Base-by-base conservation (phyloP, 2,797 vertebrate species). In the Protonibea diacanthus region DNA sequence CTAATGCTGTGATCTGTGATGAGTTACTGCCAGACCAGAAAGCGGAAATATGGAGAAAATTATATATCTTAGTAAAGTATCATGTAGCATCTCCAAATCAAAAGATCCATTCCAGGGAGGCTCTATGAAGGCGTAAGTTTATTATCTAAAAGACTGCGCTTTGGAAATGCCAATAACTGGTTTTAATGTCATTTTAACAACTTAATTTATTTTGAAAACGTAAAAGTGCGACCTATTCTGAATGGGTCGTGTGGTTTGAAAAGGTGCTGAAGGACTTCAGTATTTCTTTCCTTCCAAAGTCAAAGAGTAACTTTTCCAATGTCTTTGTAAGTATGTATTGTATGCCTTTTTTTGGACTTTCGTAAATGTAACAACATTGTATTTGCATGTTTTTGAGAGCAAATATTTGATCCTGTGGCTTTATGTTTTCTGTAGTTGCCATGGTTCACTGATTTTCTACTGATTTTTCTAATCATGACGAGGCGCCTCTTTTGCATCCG, bases 21-120 rank as follows among this genome's bases (percentile, higher is more conserved):
- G 44, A 65, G 21, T 20, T 74, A 51, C 38, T 82, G 64, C 62
- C 62, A 78, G 51, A 85, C 68, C 71, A 74, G 9, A 83, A 49
- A 75, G 18, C 27, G 17, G 57, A 77, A 61, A 51, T 51, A 44
- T 49, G 33, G 21, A 55, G 74, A 59, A 70, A 82, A 87, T 77
- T 44, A 73, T 45, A 64, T 13, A 71, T 57, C 55, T 71, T 60
- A 48, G 15, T 57, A 45, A 52, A 60, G 25, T 74, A 63, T 87
- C 55, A 72, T 29, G 18, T 65, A 60, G 45, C 65, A 64, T 72
- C 17, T 51, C 8, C 18, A 82, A 44, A 62, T 68, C 51, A 67
- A 3, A 20, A 14, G 57, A 29, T 79, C 40, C 3, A 64, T 42
- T 64, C 49, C 33, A 65, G 17, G 71, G 4, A 71, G 9, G 17